Percentiles rank a stretch among this genome's conserved stretches.
phyloP scores from a whole-genome alignment of 2,113 vertebrate species.

The Xiphophorus couchianus region DNA sequence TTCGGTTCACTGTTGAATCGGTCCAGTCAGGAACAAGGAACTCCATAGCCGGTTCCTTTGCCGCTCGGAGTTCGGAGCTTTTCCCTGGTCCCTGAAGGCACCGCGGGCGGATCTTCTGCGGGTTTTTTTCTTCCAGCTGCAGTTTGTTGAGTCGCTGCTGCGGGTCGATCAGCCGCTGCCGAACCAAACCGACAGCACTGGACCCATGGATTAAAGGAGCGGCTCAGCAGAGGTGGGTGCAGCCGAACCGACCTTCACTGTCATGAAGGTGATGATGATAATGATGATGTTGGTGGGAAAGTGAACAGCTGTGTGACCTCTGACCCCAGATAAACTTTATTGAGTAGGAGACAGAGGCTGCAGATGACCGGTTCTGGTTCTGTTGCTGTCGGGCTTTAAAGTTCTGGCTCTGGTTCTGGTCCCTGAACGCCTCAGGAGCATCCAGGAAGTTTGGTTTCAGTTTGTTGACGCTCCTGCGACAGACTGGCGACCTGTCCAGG shows the following conservation, averaged over 20 bases:
- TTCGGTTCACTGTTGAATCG: too few species aligned
- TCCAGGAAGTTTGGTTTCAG: background rate
- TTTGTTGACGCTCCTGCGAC: background rate
- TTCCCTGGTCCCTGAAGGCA: constrained; percentile 38
- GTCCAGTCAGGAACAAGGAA: background rate
- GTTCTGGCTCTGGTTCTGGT: too few species aligned
- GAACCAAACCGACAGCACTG: constrained; percentile 19
- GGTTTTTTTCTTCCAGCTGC: background rate
- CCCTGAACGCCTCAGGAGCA: background rate
- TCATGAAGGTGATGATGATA: background rate
- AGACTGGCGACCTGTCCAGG: too few species aligned
- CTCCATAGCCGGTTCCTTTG: background rate
- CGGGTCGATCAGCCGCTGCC: background rate
- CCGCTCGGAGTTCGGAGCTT: background rate
- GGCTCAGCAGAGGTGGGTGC: constrained; percentile 32
- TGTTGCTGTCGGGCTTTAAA: background rate
- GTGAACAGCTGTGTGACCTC: constrained; percentile 43
- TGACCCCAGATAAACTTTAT: constrained; percentile 21
- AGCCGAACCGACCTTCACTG: background rate
- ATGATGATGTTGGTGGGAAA: constrained; percentile 25
- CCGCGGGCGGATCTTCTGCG: constrained; percentile 27
- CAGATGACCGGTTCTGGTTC: background rate
- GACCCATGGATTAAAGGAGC: constrained; percentile 46
- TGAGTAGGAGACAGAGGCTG: too few species aligned
- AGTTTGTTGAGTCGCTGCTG: constrained; percentile 7